Evolutionary conservation across 2,888 invertebrate genomes (phyloP), one percentile per base, ranked within the genome.

Genomic region (Hyppa rectilinea): DNA sequence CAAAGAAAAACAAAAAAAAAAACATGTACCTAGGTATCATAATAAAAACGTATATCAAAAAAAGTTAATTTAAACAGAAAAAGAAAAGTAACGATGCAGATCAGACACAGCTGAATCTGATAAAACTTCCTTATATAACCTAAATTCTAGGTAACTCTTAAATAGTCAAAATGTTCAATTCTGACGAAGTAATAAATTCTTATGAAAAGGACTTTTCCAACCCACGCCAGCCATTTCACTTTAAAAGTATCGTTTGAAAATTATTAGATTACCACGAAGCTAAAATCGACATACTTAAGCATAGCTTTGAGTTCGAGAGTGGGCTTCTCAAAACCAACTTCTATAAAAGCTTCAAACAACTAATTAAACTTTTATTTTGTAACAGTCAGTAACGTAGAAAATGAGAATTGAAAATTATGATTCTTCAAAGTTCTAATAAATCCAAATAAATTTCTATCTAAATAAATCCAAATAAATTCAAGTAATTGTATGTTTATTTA

Each of bases 251-350:
- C 1, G 6, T 47, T 23, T 49, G 12, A 26, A 40, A 59, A 40
- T 2, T 14, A 6, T 17, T 31, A 56, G 14, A 71, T 71, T n/a
- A 40, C 49, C n/a, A 23, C 29, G n/a, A 73, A 29, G 34, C 17
- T 34, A 4, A 49, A 49, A 17, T 49, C 7, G 1, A 34, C n/a
- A 38, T 23, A 5, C 0, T 1, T 17, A 29, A 14, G 20, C 38
- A 4, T 2, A 63, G 26, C n/a, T 65, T 34, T 23, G 29, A 23
- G 2, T n/a, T 20, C 29, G 12, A 20, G 31, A 45, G 43, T 63
- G 26, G 40, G 36, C 36, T 29, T n/a, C 0, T n/a, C n/a, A n/a
- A n/a, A 38, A n/a, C 36, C 1, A 23, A 23, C 1, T 17, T 23
- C 3, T n/a, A 3, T 26, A 26, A 23, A 31, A 47, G n/a, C 23